phyloP scores from a whole-genome alignment of 2,797 vertebrate species.

The Hirundo rustica region DNA sequence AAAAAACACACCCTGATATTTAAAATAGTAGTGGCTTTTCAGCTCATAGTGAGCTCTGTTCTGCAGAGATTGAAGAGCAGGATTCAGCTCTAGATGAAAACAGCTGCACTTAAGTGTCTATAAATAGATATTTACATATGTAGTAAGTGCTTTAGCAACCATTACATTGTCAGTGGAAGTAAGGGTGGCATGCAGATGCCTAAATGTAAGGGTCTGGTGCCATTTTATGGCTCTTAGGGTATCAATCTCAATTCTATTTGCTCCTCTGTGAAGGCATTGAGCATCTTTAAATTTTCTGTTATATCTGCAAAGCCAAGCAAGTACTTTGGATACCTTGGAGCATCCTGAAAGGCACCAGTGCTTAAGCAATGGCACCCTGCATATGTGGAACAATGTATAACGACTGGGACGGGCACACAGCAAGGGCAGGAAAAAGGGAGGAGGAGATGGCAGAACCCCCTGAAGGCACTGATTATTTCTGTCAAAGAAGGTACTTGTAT shows the following conservation, averaged over 20 bases:
- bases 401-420: rapidly evolving
- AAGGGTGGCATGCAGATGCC: background rate
- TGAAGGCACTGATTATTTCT: background rate
- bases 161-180: background rate
- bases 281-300: background rate
- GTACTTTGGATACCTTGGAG: background rate
- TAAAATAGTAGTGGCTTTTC: background rate
- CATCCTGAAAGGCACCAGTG: background rate
- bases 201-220: background rate
- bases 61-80: background rate
- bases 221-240: background rate
- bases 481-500: background rate
- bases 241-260: background rate
- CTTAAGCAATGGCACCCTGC: background rate
- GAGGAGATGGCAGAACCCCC: background rate
- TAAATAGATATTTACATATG: background rate
- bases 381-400: background rate
- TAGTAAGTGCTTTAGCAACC: background rate
- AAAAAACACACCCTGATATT: rapidly evolving
- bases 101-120: background rate
- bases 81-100: background rate
- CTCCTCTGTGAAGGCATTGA: background rate
- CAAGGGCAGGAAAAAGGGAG: background rate
- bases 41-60: background rate
- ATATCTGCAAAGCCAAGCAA: background rate